Evolutionary conservation across 2,888 invertebrate genomes (phyloP), one percentile per base, ranked within the genome.

Genomic region (Acanthopleura granulata): DNA sequence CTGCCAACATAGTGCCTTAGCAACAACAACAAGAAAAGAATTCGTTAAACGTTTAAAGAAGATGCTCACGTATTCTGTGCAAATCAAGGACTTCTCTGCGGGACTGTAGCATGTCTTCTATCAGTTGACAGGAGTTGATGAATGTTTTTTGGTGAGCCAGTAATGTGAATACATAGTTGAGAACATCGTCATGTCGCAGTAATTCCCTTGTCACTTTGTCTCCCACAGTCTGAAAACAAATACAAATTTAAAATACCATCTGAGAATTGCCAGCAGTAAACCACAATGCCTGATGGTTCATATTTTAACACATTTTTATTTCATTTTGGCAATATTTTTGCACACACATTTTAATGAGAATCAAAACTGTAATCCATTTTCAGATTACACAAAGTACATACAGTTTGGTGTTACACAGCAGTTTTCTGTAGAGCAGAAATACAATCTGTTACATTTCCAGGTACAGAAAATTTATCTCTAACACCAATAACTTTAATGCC

Each of bases 101-200:
- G 14, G 87, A 86, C 79, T 89, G 89, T 72, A 89, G 80, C 82
- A 89, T 84, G 76, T 89, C 89, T 77, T 90, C 90, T 30, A 90
- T 83, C 49, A 90, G 83, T 78, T 88, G 88, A 78, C 89, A 89
- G 16, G 89, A 84, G 74, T 86, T 88, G 62, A 88, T 83, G 77
- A 86, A 88, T 29, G 89, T 89, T 79, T 89, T 87, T 78, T 87
- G 84, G 75, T 87, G 84, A 57, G 85, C 84, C 50, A 90, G 81
- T 70, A 89, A 79, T 22, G 88, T 86, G 79, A 90, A 90, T 73
- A 87, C 82, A 77, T 89, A 89, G 76, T 87, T 87, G 57, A 89
- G 78, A 22, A 88, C 82, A 74, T 89, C 89, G 74, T 88, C 86
- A 76, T 85, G 82, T 25, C 81, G 81, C 78, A 87, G 80, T 66